Conservation (phyloP, 2,797 vertebrate genomes). For the Gouania willdenowi region DNA sequence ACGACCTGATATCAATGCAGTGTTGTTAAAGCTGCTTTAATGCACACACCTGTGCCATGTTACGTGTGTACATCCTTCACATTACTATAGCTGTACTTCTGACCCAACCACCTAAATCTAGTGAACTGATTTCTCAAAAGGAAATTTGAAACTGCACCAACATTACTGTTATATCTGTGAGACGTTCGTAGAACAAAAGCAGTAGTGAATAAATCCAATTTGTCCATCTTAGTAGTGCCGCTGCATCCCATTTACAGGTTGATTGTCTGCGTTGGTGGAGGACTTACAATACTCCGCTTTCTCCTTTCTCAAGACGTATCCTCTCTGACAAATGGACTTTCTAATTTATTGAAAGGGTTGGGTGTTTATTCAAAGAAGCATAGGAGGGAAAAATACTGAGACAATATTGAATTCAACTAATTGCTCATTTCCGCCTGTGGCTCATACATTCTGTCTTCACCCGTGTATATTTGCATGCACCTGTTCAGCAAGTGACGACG, state of each 20-base stretch:
- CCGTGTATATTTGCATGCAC: slow-evolving; percentile 8
- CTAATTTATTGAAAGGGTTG: slow-evolving; percentile 55
- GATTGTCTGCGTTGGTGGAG: neutral
- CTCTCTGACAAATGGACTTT: slow-evolving; percentile 33
- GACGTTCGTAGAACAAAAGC: neutral
- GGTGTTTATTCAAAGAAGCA: slow-evolving; percentile 63
- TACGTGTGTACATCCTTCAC: too few relatives aligned
- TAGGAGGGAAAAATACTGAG: slow-evolving; percentile 60
- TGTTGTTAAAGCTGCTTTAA: too few relatives aligned
- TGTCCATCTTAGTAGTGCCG: neutral
- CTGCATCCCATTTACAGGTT: too few relatives aligned
- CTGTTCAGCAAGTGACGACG: neutral
- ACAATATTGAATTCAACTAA: slow-evolving; percentile 62
- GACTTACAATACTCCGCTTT: neutral
- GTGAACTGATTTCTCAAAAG: too few relatives aligned
- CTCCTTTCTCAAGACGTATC: slow-evolving; percentile 12
- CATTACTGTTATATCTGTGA: too few relatives aligned
- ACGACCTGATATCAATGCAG: too few relatives aligned
- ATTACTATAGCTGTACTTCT: too few relatives aligned
- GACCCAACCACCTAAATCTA: too few relatives aligned
- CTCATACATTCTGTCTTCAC: slow-evolving; percentile 23
- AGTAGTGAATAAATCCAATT: neutral
- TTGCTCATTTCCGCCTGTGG: slow-evolving; percentile 44
- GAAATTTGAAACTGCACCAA: too few relatives aligned
- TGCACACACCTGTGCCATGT: too few relatives aligned